A percentile compares a stretch with the other conserved stretches of the same genome.
phyloP scores from a whole-genome alignment of 1,140 invertebrate species.

The Zaprionus inermis region DNA sequence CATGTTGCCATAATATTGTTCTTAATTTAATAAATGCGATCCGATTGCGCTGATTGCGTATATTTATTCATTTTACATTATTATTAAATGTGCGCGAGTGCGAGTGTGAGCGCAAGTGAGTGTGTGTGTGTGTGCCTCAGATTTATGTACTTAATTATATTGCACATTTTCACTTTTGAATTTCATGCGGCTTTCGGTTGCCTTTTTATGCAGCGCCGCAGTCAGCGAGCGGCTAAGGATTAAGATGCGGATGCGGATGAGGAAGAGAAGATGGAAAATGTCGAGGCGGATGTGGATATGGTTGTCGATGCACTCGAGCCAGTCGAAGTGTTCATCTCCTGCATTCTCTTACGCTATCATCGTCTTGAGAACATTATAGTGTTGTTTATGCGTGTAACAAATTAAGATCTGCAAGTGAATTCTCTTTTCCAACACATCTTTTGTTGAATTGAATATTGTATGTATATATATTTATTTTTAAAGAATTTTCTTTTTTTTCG shows the following conservation, averaged over 20 bases:
- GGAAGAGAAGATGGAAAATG: conserved; percentile 10
- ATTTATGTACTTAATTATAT: conserved; percentile 36
- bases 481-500: too few species aligned
- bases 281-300: not conserved
- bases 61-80: conserved; percentile 49
- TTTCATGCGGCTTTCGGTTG: conserved; percentile 21
- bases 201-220: conserved; percentile 34
- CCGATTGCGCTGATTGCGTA: conserved; percentile 54
- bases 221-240: conserved; percentile 19
- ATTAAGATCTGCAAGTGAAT: not conserved
- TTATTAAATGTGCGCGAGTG: conserved; percentile 22
- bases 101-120: not conserved
- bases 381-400: conserved; percentile 20
- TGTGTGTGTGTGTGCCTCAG: not conserved
- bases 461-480: too few species aligned
- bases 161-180: conserved; percentile 32
- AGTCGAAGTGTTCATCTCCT: not conserved
- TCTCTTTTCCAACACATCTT: not conserved
- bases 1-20: conserved; percentile 71
- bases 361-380: not conserved
- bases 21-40: conserved; percentile 80
- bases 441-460: too few species aligned
- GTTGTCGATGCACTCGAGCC: conserved; percentile 20
- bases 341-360: not conserved
- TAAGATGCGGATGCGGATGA: conserved; percentile 12